Conservation (phyloP, 2,113 vertebrate species). For the Orthochromis indermauri region DNA sequence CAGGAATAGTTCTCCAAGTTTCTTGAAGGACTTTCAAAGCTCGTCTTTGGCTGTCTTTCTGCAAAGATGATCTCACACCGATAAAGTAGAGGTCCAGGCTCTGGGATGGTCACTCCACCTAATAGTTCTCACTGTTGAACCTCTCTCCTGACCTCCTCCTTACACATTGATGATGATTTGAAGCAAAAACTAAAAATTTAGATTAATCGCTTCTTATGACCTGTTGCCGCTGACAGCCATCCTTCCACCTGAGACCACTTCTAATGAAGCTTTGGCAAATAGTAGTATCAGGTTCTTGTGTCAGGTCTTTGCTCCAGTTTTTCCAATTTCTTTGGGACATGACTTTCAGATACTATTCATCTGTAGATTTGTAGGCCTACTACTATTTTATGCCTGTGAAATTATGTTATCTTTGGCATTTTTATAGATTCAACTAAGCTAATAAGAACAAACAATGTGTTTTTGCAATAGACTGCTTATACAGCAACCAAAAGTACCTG, state of each 20-base stretch:
- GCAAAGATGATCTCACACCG: background rate
- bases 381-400: background rate
- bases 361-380: background rate
- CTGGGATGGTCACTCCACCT: background rate
- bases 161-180: background rate
- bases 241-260: background rate
- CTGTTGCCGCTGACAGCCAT: background rate
- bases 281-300: background rate
- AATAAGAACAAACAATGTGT: background rate
- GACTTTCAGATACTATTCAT: background rate
- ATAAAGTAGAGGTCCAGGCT: background rate
- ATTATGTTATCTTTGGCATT: background rate
- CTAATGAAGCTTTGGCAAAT: background rate
- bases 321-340: background rate
- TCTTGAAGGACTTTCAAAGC: background rate
- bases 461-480: background rate
- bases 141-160: background rate
- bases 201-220: background rate
- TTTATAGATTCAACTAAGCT: background rate
- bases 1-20: background rate
- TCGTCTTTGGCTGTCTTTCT: background rate
- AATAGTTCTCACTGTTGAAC: background rate
- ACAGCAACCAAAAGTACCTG: background rate
- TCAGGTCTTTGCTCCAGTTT: background rate
- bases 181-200: background rate